Base-by-base conservation (phyloP, 2,797 vertebrate species). In the Molossus alvarezi region DNA sequence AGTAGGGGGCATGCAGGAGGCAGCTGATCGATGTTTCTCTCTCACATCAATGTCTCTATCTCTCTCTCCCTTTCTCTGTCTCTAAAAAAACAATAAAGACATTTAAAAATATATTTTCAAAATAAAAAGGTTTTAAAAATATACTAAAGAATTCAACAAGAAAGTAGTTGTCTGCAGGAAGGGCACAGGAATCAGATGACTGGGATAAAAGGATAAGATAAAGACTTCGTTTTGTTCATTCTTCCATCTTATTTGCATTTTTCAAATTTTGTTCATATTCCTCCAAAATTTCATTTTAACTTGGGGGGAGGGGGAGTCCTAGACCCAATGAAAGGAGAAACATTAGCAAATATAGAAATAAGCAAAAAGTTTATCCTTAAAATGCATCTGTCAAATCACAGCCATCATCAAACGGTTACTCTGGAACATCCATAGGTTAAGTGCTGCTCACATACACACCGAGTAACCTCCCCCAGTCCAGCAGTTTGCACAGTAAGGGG, bases 311-410 rank as follows among this genome's bases (percentile, higher is more conserved):
- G 58, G 51, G 27, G 64, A 85, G 76, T 88, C 23, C 45, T 87
- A 92, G 11, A 72, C 69, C 58, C 58, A 72, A 0, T 94, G 14
- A 80, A 94, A 92, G 20, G 17, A 4, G 1, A 91, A 90, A 82
- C 17, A 64, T 55, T 80, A 79, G 65, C 67, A 95, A 95, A 17
- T 73, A 2, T 6, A 83, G 29, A 96, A 85, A 89, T 80, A 64
- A 85, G 55, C n/a, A 79, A 85, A 86, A 33, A 5, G 9, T 87
- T 67, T 85, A 33, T 84, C 87, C 51, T 83, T 91, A 37, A 83
- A 90, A 90, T 80, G 65, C 91, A 81, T 41, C 29, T 94, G 37
- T 91, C 21, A 77, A 90, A 89, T 96, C 82, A 91, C 6, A 88
- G 71, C 25, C 51, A 13, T 93, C 72, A 84, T 67, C 83, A 48